Percentiles rank a stretch among this genome's conserved stretches.
Evolutionary conservation across 1,140 invertebrate genomes (phyloP).

Genomic region (Anastrepha obliqua): DNA sequence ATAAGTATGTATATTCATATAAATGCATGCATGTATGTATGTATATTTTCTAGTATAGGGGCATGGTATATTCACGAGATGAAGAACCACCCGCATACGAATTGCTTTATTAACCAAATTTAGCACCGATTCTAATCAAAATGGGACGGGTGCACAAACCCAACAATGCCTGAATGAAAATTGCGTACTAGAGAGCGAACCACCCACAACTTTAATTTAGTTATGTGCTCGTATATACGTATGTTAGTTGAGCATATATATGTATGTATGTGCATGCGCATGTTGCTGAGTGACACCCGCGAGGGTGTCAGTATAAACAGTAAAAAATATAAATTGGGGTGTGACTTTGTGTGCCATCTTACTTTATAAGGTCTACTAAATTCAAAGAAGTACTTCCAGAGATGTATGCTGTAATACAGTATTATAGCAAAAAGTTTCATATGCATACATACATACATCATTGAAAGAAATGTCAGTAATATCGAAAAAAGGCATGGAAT

Average conservation of each 20-base stretch:
- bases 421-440: no score
- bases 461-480: no score
- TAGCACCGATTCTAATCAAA: constrained; percentile 24
- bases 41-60: background rate
- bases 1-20: background rate
- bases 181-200: background rate
- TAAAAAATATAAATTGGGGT: no score
- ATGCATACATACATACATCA: no score
- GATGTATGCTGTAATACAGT: no score
- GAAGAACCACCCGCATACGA: constrained; percentile 7
- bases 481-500: no score
- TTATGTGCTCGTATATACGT: background rate
- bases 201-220: constrained; percentile 22
- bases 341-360: no score
- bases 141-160: background rate
- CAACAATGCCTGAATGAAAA: background rate
- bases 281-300: background rate
- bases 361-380: no score
- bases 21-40: background rate
- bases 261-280: background rate
- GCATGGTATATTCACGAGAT: background rate
- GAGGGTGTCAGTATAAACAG: background rate
- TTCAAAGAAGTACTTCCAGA: no score
- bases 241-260: background rate
- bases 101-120: constrained; percentile 41